Evolutionary conservation across 2,113 vertebrate genomes (phyloP).

Genomic region (Phyllopteryx taeniolatus): DNA sequence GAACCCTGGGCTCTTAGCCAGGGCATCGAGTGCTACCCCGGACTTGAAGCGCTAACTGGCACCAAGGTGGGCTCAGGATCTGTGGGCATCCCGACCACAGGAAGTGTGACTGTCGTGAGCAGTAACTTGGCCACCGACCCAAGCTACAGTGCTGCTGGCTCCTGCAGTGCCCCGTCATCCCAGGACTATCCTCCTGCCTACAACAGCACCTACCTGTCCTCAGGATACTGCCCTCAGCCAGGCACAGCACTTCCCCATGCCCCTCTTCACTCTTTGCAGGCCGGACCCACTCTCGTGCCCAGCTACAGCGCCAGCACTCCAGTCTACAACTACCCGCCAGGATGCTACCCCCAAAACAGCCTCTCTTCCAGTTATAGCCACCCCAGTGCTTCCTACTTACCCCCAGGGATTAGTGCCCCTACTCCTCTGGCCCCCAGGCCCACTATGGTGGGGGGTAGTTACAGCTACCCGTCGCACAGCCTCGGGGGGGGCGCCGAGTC

Average conservation of each 20-base stretch:
- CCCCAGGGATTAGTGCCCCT: constrained; percentile 80
- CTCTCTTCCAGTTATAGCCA: constrained; percentile 78
- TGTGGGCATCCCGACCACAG: constrained; percentile 73
- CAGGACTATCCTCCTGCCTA: constrained; percentile 86
- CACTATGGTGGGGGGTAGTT: constrained; percentile 71
- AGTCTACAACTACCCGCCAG: constrained; percentile 82
- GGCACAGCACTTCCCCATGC: constrained; percentile 73
- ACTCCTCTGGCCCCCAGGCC: constrained; percentile 77
- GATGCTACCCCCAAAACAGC: constrained; percentile 72
- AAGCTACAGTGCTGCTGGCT: constrained; percentile 68
- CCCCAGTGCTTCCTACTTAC: constrained; percentile 79
- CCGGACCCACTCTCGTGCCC: constrained; percentile 74
- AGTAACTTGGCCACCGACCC: constrained; percentile 70
- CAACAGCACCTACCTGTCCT: constrained; percentile 80
- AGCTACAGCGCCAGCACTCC: constrained; percentile 79
- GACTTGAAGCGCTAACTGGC: constrained; percentile 81
- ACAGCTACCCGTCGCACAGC: constrained; percentile 73
- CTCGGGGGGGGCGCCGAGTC: constrained; percentile 68
- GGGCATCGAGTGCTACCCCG: constrained; percentile 74
- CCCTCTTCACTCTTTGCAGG: constrained; percentile 62
- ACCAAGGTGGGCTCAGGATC: constrained; percentile 72
- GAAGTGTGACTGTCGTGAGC: constrained; percentile 75
- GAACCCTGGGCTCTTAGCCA: constrained; percentile 83
- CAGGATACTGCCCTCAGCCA: constrained; percentile 81
- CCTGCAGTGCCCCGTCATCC: constrained; percentile 59